A percentile compares a stretch with the other conserved stretches of the same genome.
Evolutionary conservation across 2,797 vertebrate genomes (phyloP).

Genomic region (Clarias laeviceps): DNA sequence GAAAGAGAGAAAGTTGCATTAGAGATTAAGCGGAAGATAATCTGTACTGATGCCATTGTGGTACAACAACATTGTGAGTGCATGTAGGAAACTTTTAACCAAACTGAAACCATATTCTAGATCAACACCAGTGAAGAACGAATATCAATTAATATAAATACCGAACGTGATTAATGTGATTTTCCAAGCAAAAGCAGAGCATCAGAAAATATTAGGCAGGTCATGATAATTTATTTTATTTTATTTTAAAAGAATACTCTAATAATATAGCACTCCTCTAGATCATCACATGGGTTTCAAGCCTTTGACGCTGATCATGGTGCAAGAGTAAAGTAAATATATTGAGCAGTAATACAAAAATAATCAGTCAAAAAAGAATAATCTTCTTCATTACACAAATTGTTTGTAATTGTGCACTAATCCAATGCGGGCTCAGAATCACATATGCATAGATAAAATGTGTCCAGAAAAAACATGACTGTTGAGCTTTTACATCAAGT

Average conservation of each 20-base stretch:
- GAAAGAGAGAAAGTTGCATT: background rate
- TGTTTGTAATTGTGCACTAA: background rate
- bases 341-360: background rate
- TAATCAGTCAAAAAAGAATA: background rate
- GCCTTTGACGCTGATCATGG: background rate
- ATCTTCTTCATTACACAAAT: background rate
- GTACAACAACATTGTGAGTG: background rate
- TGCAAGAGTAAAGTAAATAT: background rate
- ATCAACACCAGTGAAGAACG: background rate
- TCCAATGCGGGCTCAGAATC: background rate
- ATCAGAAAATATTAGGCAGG: background rate
- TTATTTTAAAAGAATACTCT: background rate
- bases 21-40: background rate
- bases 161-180: background rate
- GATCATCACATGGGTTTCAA: background rate
- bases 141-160: background rate
- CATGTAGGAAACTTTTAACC: background rate
- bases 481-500: background rate
- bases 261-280: background rate
- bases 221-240: background rate
- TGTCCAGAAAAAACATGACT: background rate
- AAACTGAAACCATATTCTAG: background rate
- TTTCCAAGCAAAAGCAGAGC: background rate
- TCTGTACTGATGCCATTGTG: background rate
- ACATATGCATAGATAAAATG: background rate